These are phyloP conservation scores for Tylochromis polylepis DNA, from an alignment of 2,113 vertebrate genomes.

Conservation along the genomic window DNA sequence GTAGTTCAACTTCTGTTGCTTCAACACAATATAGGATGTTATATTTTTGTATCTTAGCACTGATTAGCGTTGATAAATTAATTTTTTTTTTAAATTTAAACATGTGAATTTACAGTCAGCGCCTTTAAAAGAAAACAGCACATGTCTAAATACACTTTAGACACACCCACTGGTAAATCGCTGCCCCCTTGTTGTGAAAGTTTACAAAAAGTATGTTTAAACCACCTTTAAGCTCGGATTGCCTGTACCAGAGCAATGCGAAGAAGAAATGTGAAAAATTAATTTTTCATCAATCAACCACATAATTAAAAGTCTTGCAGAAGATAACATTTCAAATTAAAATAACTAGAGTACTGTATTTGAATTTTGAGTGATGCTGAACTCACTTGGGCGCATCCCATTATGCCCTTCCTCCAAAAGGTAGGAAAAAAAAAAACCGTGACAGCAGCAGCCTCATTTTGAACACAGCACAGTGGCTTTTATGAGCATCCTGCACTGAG, in stretches of 20 bases:
- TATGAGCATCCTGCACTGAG: not conserved
- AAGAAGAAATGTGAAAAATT: not conserved
- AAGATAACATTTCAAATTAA: not conserved
- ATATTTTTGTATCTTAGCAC: not conserved
- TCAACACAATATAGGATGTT: not conserved
- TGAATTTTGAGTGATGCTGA: not conserved
- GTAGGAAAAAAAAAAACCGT: accelerated
- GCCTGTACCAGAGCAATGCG: not conserved
- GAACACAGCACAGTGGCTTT: not conserved
- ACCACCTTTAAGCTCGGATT: not conserved
- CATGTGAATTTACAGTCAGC: accelerated
- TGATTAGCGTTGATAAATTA: not conserved
- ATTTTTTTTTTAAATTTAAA: not conserved
- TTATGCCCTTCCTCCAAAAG: not conserved
- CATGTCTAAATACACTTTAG: not conserved
- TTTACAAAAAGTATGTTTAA: not conserved
- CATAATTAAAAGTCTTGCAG: not conserved
- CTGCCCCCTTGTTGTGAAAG: not conserved
- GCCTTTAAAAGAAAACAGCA: not conserved
- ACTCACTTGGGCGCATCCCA: not conserved
- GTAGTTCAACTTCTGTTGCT: not conserved
- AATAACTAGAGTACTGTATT: not conserved
- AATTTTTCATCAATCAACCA: not conserved
- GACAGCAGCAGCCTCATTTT: not conserved
- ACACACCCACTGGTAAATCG: not conserved